Conservation (phyloP, 2,888 invertebrate genomes). For the Campoletis raptor region DNA sequence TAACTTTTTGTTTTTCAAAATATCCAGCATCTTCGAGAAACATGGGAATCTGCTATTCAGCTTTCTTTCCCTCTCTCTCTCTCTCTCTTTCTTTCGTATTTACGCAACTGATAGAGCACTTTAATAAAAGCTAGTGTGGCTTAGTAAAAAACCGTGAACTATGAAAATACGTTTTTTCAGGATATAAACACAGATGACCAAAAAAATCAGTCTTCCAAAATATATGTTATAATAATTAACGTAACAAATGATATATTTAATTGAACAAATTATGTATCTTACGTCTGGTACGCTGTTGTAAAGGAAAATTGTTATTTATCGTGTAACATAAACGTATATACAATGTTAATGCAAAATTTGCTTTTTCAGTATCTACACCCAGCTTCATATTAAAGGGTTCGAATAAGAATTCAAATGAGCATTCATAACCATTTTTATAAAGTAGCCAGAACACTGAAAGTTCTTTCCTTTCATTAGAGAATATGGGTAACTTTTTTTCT, state of each 20-base stretch:
- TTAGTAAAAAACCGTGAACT: no score
- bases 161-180: neutral
- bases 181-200: neutral
- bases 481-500: neutral
- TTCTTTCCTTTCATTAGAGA: neutral
- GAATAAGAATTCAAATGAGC: neutral
- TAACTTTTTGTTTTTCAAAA: no score
- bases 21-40: no score
- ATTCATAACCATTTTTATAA: neutral
- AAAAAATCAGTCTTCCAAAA: constrained; percentile 10
- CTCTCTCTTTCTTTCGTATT: no score
- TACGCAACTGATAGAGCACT: no score
- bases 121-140: no score
- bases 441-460: no score
- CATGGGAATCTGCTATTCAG: no score
- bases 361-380: neutral
- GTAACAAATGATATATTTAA: neutral
- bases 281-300: constrained; percentile 40
- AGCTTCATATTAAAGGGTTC: neutral
- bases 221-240: neutral
- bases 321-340: constrained; percentile 36
- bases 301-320: constrained; percentile 22
- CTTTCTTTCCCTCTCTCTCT: no score
- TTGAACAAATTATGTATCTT: constrained; percentile 13
- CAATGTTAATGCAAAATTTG: constrained; percentile 23